phyloP scores from a whole-genome alignment of 2,797 vertebrate species.

The Lates japonicus region DNA sequence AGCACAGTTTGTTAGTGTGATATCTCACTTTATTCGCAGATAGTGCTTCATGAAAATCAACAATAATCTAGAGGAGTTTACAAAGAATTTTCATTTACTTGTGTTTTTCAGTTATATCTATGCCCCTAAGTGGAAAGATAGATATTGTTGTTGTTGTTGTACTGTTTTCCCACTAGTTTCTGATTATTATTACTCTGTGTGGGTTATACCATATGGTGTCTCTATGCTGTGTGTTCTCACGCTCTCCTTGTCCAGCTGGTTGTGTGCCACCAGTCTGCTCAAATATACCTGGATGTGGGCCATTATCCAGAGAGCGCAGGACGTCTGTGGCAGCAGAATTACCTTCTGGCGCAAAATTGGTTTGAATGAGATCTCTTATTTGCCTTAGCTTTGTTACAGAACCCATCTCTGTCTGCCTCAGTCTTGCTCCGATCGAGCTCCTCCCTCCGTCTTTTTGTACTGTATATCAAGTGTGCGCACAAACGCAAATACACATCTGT shows the following conservation, averaged over 20 bases:
- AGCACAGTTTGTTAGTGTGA: constrained; percentile 22
- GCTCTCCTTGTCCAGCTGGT: constrained; percentile 68
- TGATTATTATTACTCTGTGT: constrained; percentile 52
- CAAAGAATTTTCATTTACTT: neutral
- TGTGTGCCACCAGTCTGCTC: constrained; percentile 66
- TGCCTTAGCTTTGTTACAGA: constrained; percentile 55
- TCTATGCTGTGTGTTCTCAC: constrained; percentile 60
- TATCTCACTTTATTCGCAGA: constrained; percentile 10
- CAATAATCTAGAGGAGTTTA: neutral
- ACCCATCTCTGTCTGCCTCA: constrained; percentile 20
- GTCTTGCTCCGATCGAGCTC: constrained; percentile 36
- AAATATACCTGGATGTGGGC: constrained; percentile 68
- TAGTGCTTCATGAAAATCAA: constrained; percentile 32
- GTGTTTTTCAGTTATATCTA: neutral
- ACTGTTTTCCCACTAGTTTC: constrained; percentile 35
- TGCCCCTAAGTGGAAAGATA: neutral
- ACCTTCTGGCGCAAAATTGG: constrained; percentile 62
- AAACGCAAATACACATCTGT: constrained; percentile 75
- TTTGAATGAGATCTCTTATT: constrained; percentile 62
- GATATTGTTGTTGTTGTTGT: constrained; percentile 18
- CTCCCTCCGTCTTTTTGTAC: constrained; percentile 42
- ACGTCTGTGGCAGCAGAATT: constrained; percentile 63
- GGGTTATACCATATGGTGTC: constrained; percentile 65
- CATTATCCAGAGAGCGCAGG: constrained; percentile 70
- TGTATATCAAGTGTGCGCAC: constrained; percentile 32